Evolutionary conservation across 1,140 invertebrate species (phyloP), one percentile per base, ranked within the genome.

Genomic region (Calycopis cecrops): DNA sequence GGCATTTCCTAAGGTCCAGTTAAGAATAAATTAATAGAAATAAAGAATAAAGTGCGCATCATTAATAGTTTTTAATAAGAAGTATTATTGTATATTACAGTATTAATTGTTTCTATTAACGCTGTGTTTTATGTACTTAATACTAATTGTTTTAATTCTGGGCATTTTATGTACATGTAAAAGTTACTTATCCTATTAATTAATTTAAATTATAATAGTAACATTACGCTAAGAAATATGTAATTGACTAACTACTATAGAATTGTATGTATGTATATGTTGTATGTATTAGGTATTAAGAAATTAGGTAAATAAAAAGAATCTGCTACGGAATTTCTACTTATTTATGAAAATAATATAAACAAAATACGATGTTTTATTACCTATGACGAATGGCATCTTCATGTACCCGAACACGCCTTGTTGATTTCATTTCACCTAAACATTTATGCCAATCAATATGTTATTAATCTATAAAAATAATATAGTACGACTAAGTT

Each of bases 321-420:
- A 64, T 60, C 35, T 52, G 62, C 78, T 84, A 79, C 67, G 47
- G 67, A 75, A 67, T 47, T 48, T 55, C 80, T 82, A 81, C 71
- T 50, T 58, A 64, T 69, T 73, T 57, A 71, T 21, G 51, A 40
- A 52, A 42, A 63, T 60, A 68, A 71, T 73, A 73, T 67, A 67
- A 69, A 64, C 65, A 64, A 69, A 75, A 69, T 70, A 73, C 60
- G 66, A 56, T 66, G 73, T 63, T 68, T 64, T 78, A 79, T 85
- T 85, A 85, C 82, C 82, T 85, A 85, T 84, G 82, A 69, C 76
- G 82, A 67, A 85, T 83, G 76, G 80, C 82, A 82, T 85, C 82
- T 79, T 85, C 82, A 72, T 84, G 80, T 75, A 85, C 80, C 71
- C 82, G 82, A 73, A 85, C 82, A 71, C 82, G 80, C 80, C 82